Percentiles rank a stretch among this genome's conserved stretches.
Evolutionary conservation across 2,797 vertebrate species (phyloP).

Genomic region (Enteromius radiatus): DNA sequence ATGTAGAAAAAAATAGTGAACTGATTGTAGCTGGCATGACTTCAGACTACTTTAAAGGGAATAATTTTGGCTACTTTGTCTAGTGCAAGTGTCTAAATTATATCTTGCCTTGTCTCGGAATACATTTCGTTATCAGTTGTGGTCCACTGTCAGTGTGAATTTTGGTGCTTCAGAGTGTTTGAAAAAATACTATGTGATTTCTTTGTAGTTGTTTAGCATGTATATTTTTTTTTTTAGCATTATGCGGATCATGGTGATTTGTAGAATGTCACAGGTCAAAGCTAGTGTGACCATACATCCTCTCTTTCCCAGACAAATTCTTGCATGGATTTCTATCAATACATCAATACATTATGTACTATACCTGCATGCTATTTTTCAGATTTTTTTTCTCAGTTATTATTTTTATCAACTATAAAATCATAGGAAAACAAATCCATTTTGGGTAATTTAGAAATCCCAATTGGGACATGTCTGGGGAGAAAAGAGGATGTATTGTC

Average conservation of each 20-base stretch:
- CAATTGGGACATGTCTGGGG: not conserved
- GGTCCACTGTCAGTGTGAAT: not conserved
- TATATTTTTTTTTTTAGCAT: not conserved
- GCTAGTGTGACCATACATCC: not conserved
- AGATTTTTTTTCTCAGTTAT: not conserved
- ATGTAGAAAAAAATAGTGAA: not conserved
- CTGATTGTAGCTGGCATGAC: not conserved
- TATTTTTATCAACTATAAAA: not conserved
- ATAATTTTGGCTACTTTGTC: not conserved
- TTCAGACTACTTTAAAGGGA: conserved; percentile 12
- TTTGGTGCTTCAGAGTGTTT: conserved; percentile 6
- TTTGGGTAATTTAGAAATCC: not conserved
- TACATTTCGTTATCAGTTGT: not conserved
- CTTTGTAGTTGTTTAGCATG: conserved; percentile 3
- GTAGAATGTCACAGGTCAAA: not conserved
- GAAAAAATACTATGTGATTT: not conserved
- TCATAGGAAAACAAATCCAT: not conserved
- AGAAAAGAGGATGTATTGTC: not conserved
- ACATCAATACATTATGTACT: not conserved
- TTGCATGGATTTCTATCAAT: not conserved
- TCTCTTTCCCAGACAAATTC: not conserved
- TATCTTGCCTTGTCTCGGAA: not conserved
- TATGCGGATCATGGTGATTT: not conserved
- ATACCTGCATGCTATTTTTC: not conserved
- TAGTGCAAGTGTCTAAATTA: not conserved